Percentiles rank a stretch among this genome's conserved stretches.
phyloP scores from a whole-genome alignment of 2,888 invertebrate species.

The Eumacrocentrus americanus region DNA sequence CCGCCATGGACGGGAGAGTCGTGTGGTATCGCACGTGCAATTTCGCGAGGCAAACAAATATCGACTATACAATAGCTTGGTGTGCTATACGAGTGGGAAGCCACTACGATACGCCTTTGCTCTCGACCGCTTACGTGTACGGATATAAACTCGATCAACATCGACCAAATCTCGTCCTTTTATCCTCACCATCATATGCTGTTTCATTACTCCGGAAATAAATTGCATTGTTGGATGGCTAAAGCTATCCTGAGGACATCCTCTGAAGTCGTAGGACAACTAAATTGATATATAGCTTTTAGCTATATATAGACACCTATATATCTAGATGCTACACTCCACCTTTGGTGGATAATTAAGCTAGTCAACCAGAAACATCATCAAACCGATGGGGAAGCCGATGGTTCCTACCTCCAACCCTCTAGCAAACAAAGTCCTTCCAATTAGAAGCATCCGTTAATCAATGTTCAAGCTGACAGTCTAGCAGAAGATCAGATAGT shows the following conservation, averaged over 20 bases:
- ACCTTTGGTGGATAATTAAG: too few relatives aligned
- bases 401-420: not conserved
- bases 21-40: slow-evolving; percentile 35
- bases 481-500: not conserved
- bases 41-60: slow-evolving; percentile 40
- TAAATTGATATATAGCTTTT: not conserved
- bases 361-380: not conserved
- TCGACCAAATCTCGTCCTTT: not conserved
- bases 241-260: not conserved
- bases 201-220: not conserved
- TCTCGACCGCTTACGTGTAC: slow-evolving; percentile 10
- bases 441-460: slow-evolving; percentile 4
- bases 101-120: slow-evolving; percentile 9
- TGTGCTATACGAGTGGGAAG: slow-evolving; percentile 13
- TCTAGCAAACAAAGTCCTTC: not conserved
- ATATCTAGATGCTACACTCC: too few relatives aligned
- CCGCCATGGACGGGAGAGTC: not conserved
- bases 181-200: not conserved
- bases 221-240: too few relatives aligned
- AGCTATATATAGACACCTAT: not conserved
- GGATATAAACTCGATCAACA: slow-evolving; percentile 8
- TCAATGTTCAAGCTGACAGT: slow-evolving; percentile 5
- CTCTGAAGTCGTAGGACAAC: not conserved
- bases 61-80: slow-evolving; percentile 32
- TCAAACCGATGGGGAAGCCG: not conserved